A percentile compares a stretch with the other conserved stretches of the same genome.
Conservation (phyloP, 2,888 invertebrate genomes). For the Drosophila affinis region DNA sequence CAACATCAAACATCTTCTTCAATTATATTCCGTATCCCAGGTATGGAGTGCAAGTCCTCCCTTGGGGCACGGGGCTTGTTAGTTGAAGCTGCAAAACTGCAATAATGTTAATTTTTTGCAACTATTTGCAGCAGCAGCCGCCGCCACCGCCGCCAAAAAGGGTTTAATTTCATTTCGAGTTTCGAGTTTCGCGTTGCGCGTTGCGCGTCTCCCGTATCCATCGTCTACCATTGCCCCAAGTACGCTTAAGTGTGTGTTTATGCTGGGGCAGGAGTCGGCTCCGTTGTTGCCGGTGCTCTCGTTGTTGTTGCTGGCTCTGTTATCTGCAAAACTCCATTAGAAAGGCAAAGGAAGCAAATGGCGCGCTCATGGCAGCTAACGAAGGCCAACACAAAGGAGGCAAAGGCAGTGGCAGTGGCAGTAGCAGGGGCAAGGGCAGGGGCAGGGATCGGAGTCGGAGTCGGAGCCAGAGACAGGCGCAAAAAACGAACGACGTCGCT, state of each 20-base stretch:
- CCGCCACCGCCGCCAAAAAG: slow-evolving; percentile 67
- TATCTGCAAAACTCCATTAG: slow-evolving; percentile 80
- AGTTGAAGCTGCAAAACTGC: slow-evolving; percentile 58
- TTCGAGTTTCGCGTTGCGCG: slow-evolving; percentile 41
- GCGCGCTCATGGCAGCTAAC: slow-evolving; percentile 61
- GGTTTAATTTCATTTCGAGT: slow-evolving; percentile 79
- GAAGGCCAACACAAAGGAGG: slow-evolving; percentile 59
- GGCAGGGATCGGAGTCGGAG: slow-evolving; percentile 20
- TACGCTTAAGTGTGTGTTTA: slow-evolving; percentile 79
- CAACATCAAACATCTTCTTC: slow-evolving; percentile 48
- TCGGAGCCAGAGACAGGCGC: slow-evolving; percentile 44
- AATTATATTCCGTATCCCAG: slow-evolving; percentile 49
- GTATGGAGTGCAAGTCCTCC: slow-evolving; percentile 39
- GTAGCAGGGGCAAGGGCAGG: slow-evolving; percentile 1
- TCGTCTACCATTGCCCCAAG: slow-evolving; percentile 53
- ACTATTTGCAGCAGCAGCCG: slow-evolving; percentile 56
- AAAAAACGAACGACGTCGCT: slow-evolving; percentile 68
- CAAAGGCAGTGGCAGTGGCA: slow-evolving; percentile 1
- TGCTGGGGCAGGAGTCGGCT: slow-evolving; percentile 60
- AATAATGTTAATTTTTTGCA: slow-evolving; percentile 74
- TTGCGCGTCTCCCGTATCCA: neutral
- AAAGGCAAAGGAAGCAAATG: slow-evolving; percentile 77
- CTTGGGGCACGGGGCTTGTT: slow-evolving; percentile 57
- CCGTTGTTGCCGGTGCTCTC: slow-evolving; percentile 53
- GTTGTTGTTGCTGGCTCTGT: slow-evolving; percentile 48